Evolutionary conservation across 2,113 vertebrate species (phyloP).

Genomic region (Chinchilla lanigera): DNA sequence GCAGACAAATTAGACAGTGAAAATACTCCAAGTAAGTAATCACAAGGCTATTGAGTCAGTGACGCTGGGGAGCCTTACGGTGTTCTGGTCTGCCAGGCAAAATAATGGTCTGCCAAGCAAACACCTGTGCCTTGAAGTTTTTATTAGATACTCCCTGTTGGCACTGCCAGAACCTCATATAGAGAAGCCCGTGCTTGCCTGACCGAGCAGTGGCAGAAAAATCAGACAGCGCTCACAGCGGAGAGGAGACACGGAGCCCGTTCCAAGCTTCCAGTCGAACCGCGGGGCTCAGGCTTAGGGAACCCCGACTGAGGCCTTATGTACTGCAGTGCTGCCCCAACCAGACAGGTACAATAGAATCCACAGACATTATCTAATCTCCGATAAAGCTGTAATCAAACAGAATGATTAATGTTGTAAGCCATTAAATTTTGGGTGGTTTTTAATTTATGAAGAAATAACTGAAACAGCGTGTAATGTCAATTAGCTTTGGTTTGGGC

Average conservation of each 20-base stretch:
- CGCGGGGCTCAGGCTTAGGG: not conserved
- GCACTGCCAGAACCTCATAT: not conserved
- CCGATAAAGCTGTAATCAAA: not conserved
- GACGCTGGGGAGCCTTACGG: rapidly evolving
- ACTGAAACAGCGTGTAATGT: not conserved
- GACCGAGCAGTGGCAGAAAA: not conserved
- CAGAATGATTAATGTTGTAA: not conserved
- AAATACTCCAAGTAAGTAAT: not conserved
- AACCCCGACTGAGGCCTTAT: rapidly evolving
- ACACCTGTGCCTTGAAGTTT: not conserved
- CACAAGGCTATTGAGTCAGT: rapidly evolving
- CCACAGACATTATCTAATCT: not conserved
- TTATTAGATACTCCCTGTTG: not conserved
- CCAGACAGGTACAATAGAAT: not conserved
- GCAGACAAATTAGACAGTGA: not conserved
- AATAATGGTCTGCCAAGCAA: not conserved
- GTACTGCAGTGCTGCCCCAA: rapidly evolving
- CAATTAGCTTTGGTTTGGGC: not conserved
- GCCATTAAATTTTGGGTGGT: not conserved
- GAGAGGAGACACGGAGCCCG: not conserved
- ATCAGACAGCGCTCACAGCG: not conserved
- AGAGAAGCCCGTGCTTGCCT: not conserved
- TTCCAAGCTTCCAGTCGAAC: not conserved
- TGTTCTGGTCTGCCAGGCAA: not conserved
- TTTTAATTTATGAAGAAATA: not conserved